These are phyloP conservation scores for Rugalucina vietnamica DNA, from an alignment of 2,888 invertebrate genomes.

Conservation along the genomic window DNA sequence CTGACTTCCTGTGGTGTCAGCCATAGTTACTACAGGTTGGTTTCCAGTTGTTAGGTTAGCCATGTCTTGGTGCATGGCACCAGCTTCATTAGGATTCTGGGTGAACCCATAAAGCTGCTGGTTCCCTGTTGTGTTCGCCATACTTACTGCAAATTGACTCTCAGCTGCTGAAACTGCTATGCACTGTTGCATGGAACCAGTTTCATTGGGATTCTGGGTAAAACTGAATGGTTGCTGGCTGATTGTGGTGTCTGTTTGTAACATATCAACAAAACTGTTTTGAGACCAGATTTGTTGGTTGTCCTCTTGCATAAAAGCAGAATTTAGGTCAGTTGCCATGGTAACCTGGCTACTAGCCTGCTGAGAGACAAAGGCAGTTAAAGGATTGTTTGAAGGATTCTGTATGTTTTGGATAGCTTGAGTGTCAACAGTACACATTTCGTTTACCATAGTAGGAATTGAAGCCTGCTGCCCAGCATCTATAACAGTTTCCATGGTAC, in stretches of 20 bases:
- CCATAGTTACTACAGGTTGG: background rate
- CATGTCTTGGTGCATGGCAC: background rate
- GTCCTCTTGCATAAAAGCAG: too few species aligned
- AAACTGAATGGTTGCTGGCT: constrained; percentile 2
- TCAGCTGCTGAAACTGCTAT: background rate
- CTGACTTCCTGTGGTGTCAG: background rate
- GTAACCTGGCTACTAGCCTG: too few species aligned
- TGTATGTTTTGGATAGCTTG: too few species aligned
- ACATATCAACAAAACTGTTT: too few species aligned
- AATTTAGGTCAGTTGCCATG: too few species aligned
- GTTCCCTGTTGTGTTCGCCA: background rate
- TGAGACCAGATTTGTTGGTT: too few species aligned
- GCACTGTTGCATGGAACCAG: background rate
- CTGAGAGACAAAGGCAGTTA: too few species aligned
- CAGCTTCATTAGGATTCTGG: background rate
- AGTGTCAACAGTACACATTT: too few species aligned
- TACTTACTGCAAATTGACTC: background rate
- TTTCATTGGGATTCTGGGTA: background rate
- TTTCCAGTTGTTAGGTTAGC: background rate
- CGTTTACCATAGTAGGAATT: too few species aligned
- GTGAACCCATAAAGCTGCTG: background rate
- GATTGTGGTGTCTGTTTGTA: background rate
- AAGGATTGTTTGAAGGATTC: too few species aligned
- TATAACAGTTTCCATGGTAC: too few species aligned
- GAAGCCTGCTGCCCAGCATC: too few species aligned